Percentiles rank a stretch among this genome's conserved stretches.
These are phyloP conservation scores for Larimichthys crocea DNA, from an alignment of 2,113 vertebrate genomes.

Conservation along the genomic window DNA sequence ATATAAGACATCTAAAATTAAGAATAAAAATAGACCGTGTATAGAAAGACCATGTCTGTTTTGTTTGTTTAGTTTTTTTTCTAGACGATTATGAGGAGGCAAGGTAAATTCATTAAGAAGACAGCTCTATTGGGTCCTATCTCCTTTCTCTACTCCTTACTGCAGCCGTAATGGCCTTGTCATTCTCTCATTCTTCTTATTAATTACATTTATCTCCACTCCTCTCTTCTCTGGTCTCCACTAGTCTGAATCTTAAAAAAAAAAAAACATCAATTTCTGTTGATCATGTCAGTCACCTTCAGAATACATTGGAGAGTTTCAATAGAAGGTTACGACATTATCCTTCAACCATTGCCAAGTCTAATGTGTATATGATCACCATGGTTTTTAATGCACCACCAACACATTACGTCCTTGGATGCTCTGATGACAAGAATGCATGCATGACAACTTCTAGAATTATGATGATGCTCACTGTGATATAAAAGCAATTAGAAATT, in stretches of 20 bases:
- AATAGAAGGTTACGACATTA: not conserved
- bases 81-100: conserved; percentile 33
- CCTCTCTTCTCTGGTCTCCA: conserved; percentile 4
- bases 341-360: not conserved
- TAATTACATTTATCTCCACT: conserved; percentile 31
- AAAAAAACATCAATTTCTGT: not conserved
- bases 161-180: conserved; percentile 54
- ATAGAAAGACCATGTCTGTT: conserved; percentile 9
- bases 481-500: conserved; percentile 53
- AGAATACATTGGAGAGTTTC: not conserved
- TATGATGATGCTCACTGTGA: conserved; percentile 18
- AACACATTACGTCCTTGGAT: conserved; percentile 7
- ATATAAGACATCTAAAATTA: not conserved
- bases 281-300: conserved; percentile 22
- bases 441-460: conserved; percentile 25
- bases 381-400: conserved; percentile 1
- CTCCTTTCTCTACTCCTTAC: conserved; percentile 37
- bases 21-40: not conserved
- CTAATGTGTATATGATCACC: not conserved
- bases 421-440: conserved; percentile 18
- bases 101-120: conserved; percentile 50
- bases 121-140: conserved; percentile 47
- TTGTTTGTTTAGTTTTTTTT: conserved; percentile 29
- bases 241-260: conserved; percentile 5
- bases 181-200: conserved; percentile 33